Percentiles rank a stretch among this genome's conserved stretches.
phyloP scores from a whole-genome alignment of 2,888 invertebrate genomes.

The Aleiodes alternator region DNA sequence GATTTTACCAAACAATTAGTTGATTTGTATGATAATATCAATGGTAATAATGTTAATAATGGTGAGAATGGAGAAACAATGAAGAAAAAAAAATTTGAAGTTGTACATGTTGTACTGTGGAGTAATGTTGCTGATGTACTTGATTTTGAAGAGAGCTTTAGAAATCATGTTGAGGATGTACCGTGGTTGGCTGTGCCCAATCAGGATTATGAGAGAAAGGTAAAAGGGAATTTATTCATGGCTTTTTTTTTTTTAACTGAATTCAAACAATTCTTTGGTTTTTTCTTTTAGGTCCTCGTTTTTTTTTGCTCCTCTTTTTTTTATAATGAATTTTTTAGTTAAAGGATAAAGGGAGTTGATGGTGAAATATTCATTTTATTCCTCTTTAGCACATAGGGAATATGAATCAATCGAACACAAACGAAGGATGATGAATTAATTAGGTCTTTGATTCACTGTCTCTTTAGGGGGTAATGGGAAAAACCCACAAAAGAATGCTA shows the following conservation, averaged over 20 bases:
- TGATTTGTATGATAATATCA: constrained; percentile 77
- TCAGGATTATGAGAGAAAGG: constrained; percentile 84
- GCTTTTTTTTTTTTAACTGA: not conserved
- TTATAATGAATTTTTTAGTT: not conserved
- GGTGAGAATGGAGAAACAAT: constrained; percentile 60
- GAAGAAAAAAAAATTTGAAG: constrained; percentile 76
- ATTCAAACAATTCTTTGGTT: not conserved
- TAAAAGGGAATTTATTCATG: constrained; percentile 66
- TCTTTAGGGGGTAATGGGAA: not conserved
- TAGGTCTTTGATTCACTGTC: constrained; percentile 4
- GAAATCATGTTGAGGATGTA: constrained; percentile 79
- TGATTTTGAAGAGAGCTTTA: constrained; percentile 82
- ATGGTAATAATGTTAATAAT: constrained; percentile 51
- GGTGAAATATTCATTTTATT: constrained; percentile 11
- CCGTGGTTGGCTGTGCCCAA: constrained; percentile 85
- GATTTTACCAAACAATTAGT: constrained; percentile 82
- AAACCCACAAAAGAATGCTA: not conserved
- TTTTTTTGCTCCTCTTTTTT: too few relatives aligned
- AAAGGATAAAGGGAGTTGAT: not conserved
- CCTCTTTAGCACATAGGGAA: constrained; percentile 7
- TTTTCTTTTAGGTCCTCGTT: constrained; percentile 4
- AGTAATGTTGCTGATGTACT: constrained; percentile 81
- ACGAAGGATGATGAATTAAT: constrained; percentile 14
- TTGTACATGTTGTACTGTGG: constrained; percentile 84
- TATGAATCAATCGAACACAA: constrained; percentile 3